phyloP scores from a whole-genome alignment of 2,888 invertebrate species.

The Copidosoma aretas region DNA sequence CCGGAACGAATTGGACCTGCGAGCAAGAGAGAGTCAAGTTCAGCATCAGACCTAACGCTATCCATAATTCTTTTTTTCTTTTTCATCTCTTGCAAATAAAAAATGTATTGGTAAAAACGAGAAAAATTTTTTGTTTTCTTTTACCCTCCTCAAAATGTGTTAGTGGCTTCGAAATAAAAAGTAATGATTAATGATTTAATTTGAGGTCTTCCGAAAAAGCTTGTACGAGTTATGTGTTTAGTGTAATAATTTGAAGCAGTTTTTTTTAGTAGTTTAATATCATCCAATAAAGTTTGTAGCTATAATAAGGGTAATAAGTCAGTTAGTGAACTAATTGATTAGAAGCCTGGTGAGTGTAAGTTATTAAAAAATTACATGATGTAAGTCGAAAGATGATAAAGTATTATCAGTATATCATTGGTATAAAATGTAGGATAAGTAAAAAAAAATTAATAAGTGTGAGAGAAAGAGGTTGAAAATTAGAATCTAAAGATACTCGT shows the following conservation, averaged over 20 bases:
- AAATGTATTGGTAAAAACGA: not conserved
- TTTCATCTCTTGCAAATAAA: not conserved
- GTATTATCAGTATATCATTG: not conserved
- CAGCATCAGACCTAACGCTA: constrained; percentile 62
- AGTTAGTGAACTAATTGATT: constrained; percentile 20
- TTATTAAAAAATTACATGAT: constrained; percentile 5
- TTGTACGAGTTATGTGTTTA: constrained; percentile 15
- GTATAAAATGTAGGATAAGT: constrained; percentile 26
- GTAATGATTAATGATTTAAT: too few relatives aligned
- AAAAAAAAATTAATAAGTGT: constrained; percentile 6
- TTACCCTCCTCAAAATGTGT: constrained; percentile 29
- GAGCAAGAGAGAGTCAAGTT: constrained; percentile 65
- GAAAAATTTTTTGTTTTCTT: not conserved
- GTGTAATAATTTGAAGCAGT: constrained; percentile 15
- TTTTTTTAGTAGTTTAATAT: constrained; percentile 18
- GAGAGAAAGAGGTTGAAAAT: constrained; percentile 22
- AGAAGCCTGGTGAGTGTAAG: constrained; percentile 7
- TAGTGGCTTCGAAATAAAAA: constrained; percentile 9
- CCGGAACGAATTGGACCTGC: constrained; percentile 95
- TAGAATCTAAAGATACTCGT: constrained; percentile 26
- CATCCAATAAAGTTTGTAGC: constrained; percentile 17
- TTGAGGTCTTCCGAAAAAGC: constrained; percentile 8
- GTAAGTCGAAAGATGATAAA: constrained; percentile 23
- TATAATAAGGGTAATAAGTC: constrained; percentile 5
- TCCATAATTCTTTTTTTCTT: constrained; percentile 43